These are phyloP conservation scores for Hylaeus volcanicus DNA, from an alignment of 1,140 invertebrate genomes.

Conservation along the genomic window DNA sequence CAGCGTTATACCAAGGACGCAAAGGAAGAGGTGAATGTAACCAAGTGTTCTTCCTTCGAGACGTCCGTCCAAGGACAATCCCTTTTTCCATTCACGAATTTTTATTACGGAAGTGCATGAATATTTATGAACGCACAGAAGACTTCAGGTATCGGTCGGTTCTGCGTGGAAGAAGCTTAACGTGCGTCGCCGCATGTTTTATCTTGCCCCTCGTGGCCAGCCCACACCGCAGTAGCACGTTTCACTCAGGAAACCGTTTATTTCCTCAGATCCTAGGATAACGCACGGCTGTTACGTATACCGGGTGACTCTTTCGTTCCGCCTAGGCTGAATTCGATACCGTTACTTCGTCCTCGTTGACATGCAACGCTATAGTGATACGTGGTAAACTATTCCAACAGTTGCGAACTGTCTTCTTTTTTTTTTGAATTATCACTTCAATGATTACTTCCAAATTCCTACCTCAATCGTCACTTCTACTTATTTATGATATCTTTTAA, in stretches of 20 bases:
- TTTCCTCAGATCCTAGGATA: conserved; percentile 60
- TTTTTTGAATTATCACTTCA: too few species aligned
- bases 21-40: background rate
- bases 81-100: conserved; percentile 44
- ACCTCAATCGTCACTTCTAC: too few species aligned
- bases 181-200: conserved; percentile 35
- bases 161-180: conserved; percentile 39
- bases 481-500: too few species aligned
- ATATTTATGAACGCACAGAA: conserved; percentile 42
- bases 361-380: background rate
- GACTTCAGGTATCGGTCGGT: background rate
- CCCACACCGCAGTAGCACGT: conserved; percentile 48
- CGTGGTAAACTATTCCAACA: too few species aligned
- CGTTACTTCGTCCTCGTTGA: conserved; percentile 3
- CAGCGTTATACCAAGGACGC: background rate
- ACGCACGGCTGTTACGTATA: conserved; percentile 35
- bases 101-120: conserved; percentile 34
- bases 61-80: background rate
- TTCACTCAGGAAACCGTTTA: conserved; percentile 67
- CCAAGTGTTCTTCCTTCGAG: background rate
- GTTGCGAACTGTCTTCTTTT: too few species aligned
- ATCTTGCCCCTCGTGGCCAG: conserved; percentile 42
- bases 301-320: conserved; percentile 40
- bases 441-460: too few species aligned
- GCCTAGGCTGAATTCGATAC: conserved; percentile 11